Evolutionary conservation across 2,888 invertebrate species (phyloP).

Genomic region (Rhamphomyia laevipes): DNA sequence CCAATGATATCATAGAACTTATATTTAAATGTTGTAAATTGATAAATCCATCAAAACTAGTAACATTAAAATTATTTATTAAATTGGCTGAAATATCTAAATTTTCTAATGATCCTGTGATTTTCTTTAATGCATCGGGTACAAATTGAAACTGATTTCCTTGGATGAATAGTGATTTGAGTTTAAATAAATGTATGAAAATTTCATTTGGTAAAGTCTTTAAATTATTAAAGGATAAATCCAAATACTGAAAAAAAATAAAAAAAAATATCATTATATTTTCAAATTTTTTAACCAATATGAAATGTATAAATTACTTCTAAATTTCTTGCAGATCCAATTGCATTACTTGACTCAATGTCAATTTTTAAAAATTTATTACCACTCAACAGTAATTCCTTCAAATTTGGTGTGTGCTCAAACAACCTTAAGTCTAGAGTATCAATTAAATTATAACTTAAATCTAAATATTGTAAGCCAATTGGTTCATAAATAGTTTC

Average conservation of each 20-base stretch:
- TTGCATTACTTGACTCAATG: constrained; percentile 44
- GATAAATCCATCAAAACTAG: constrained; percentile 46
- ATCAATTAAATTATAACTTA: constrained; percentile 52
- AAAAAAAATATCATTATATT: neutral
- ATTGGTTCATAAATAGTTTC: constrained; percentile 45
- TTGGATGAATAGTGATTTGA: constrained; percentile 47
- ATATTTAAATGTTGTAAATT: constrained; percentile 47
- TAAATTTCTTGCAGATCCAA: constrained; percentile 43
- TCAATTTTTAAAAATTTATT: constrained; percentile 51
- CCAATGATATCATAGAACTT: constrained; percentile 45
- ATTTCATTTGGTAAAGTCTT: constrained; percentile 44
- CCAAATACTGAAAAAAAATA: constrained; percentile 37
- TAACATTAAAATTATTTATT: constrained; percentile 44
- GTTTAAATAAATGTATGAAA: constrained; percentile 39
- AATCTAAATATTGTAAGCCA: constrained; percentile 45
- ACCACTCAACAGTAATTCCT: constrained; percentile 47
- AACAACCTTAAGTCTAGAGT: constrained; percentile 49
- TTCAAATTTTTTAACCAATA: neutral
- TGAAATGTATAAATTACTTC: constrained; percentile 37
- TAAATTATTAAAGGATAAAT: constrained; percentile 47
- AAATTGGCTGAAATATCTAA: constrained; percentile 51
- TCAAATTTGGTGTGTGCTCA: constrained; percentile 50
- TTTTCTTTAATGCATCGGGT: constrained; percentile 43
- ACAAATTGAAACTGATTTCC: constrained; percentile 48
- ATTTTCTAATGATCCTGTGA: constrained; percentile 44